Base-by-base conservation (phyloP, 2,797 vertebrate species). In the Antennarius maculatus region DNA sequence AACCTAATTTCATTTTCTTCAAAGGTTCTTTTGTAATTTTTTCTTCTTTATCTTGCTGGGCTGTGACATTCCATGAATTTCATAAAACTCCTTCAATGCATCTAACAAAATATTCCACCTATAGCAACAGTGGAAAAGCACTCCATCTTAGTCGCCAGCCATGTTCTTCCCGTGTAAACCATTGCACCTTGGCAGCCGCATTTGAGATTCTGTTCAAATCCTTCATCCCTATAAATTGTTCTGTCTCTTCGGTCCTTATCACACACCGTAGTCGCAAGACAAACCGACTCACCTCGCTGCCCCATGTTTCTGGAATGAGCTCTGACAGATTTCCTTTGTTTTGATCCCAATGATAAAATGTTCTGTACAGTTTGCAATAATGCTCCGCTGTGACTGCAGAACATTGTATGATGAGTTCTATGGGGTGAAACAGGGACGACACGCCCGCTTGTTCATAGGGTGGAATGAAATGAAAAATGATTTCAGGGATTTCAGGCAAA, bases 301-400 rank as follows among this genome's bases (percentile, higher is more conserved):
- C 47, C 84, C 60, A 81, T 89, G 88, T 87, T 91, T 91, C 74
- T 71, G 46, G 81, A 90, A 91, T 86, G 63, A 84, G 77, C 61
- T 68, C 68, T 75, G 53, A 57, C 68, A 69, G 63, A 51, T 61
- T 61, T 42, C 34, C 48, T 59, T 66, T 57, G 37, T 83, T 76
- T 59, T 14, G 1, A 46, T 49, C 11, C 31, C 41, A 55, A 66
- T 60, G 49, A 54, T 66, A 81, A 80, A 72, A 54, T 29, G 18
- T 17, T 57, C 28, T 7, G 43, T 13, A 27, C 31, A 31, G 15
- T 61, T 80, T 50, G 14, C 67, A 73, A 61, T 75, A 70, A 62
- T 41, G n/a, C 42, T 54, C 3, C 50, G 61, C 53, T 74, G 54
- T 70, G 58, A 77, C 73, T 59, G 34, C 10, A 75, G 54, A 76